Evolutionary conservation across 23 tunicate species (phyloP), one percentile per base, ranked within the genome.

Genomic region (Clavelina lepadiformis): DNA sequence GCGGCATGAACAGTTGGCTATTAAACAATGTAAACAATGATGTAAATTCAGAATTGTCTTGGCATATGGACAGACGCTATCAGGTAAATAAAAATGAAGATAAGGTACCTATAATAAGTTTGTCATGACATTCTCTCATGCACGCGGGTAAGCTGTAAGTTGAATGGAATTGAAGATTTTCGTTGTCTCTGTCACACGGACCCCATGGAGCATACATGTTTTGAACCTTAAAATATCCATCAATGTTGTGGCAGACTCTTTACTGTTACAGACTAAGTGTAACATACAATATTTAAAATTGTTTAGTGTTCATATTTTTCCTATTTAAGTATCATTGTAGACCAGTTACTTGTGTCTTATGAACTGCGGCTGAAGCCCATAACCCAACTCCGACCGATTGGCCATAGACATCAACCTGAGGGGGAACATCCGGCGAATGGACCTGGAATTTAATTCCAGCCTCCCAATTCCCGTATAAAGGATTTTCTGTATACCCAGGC

Each of bases 131-230:
- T 58, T 58, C 64, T 5, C 32, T 28, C 64, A 58, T 58, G 35
- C 64, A 58, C 5, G 64, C 64, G 35, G 64, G 3, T 28, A 58
- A 19, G 6, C 38, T 58, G 36, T 58, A 58, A 19, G 6, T n/a
- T n/a, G 64, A n/a, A 58, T 58, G n/a, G 5, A 23, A 5, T 3
- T 58, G 8, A 5, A 58, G n/a, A 8, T 58, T 58, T 30, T 58
- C 64, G 34, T 58, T 58, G 31, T n/a, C 18, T 11, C 38, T 13
- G 6, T 58, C 64, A 38, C 64, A 58, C 18, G 31, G 13, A 5
- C 64, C 64, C 64, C 64, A 58, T 11, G 64, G 64, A 25, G 31
- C 35, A 38, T 58, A 58, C 64, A 58, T 58, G 64, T 58, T 58
- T 3, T n/a, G 31, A 6, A 25, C 32, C 64, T 58, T 7, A 53